These are phyloP conservation scores for Ennomos fuscantarius DNA, from an alignment of 2,888 invertebrate genomes.

Conservation along the genomic window DNA sequence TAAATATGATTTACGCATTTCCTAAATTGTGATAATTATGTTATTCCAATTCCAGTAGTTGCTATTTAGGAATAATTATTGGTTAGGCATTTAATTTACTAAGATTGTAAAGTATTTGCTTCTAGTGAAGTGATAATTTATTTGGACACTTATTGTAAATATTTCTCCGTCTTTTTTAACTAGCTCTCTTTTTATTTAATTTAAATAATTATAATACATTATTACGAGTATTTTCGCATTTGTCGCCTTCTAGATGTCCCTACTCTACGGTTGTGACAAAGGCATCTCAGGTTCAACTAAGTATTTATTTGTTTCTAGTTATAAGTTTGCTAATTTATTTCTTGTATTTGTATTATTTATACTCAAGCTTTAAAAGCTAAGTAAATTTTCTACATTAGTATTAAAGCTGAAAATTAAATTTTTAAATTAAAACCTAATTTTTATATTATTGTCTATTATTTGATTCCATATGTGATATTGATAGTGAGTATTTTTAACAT, in stretches of 20 bases:
- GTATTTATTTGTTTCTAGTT: conserved; percentile 40
- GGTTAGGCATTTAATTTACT: conserved; percentile 37
- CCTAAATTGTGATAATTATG: conserved; percentile 80
- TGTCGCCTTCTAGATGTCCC: conserved; percentile 39
- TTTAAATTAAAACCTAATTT: conserved; percentile 49
- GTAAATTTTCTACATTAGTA: conserved; percentile 59
- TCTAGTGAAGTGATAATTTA: conserved; percentile 43
- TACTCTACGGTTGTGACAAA: conserved; percentile 76
- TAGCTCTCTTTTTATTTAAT: conserved; percentile 58
- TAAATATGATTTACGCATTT: conserved; percentile 66
- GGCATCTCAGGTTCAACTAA: conserved; percentile 68
- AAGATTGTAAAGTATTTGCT: conserved; percentile 35
- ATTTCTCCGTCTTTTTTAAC: conserved; percentile 36
- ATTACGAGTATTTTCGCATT: conserved; percentile 29
- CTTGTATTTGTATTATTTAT: conserved; percentile 49
- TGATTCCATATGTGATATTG: no score
- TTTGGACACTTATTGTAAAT: conserved; percentile 12
- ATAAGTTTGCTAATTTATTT: conserved; percentile 47
- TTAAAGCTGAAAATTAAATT: conserved; percentile 45
- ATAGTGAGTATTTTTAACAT: no score
- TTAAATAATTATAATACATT: conserved; percentile 27
- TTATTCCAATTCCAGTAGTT: conserved; percentile 67
- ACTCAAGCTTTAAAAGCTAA: conserved; percentile 72
- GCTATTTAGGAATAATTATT: conserved; percentile 46
- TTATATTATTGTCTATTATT: conserved; percentile 37